Base-by-base conservation (phyloP, 2,113 vertebrate genomes). In the Zosterops japonicus region DNA sequence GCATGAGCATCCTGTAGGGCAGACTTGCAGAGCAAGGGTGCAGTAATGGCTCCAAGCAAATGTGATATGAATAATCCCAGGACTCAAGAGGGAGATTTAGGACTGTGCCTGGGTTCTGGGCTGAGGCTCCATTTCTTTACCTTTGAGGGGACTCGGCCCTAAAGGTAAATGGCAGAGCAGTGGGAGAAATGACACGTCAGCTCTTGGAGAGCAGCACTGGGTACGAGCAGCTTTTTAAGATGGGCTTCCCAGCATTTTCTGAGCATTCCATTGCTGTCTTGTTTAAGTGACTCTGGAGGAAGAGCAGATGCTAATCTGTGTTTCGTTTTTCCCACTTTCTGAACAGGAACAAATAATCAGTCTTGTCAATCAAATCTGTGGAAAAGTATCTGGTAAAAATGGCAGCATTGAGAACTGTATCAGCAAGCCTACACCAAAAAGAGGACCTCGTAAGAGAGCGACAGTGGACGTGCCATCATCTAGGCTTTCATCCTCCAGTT, bases 341-440 rank as follows among this genome's bases (percentile, higher is more conserved):
- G 11, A 60, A 89, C 97, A 99, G 99, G 99, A 99, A 97, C 99
- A 99, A 97, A 99, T 99, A 90, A 98, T 99, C 98, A 99, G 98
- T 96, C 97, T 99, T 97, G 99, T 99, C 98, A 99, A 98, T 98
- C 99, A 99, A 97, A 99, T 99, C 97, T 99, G 99, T 85, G 99
- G 99, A 82, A 99, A 99, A 96, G 99, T 98, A 94, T 97, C 98
- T 96, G 97, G 98, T 85, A 99, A 98, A 97, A 99, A 98, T 6
- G 97, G 97, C 91, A 98, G 94, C 97, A 97, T 98, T 90, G 99
- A 98, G 96, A 98, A 98, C 91, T 98, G 98, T 97, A 96, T 98
- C 93, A 97, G 97, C 97, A 99, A 99, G 98, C 97, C 98, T 44
- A 98, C 99, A 95, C 98, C 98, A 98, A 99, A 99, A 98, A 98